Conservation (phyloP, 2,113 vertebrate genomes). For the Sceloporus undulatus region DNA sequence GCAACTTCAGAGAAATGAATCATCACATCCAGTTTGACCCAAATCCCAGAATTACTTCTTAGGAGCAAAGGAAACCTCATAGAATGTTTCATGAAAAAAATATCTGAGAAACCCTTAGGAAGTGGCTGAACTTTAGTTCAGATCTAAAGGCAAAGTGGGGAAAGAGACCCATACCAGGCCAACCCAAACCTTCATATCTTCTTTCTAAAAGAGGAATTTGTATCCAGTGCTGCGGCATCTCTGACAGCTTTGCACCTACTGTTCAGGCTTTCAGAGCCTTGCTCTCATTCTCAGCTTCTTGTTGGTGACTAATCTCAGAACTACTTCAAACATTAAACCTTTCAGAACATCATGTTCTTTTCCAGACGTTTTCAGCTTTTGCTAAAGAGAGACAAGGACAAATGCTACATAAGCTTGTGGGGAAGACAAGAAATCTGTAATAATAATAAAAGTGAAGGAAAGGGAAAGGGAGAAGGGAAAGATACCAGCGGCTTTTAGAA, state of each 20-base stretch:
- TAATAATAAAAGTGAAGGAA: not conserved
- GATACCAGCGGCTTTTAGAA: not conserved
- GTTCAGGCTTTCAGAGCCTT: slow-evolving; percentile 16
- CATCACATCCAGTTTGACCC: not conserved
- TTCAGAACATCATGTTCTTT: slow-evolving; percentile 6
- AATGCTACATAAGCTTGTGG: not conserved
- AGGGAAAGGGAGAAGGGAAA: too few species aligned
- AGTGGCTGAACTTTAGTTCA: not conserved
- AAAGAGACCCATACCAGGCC: not conserved
- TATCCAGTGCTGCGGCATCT: not conserved
- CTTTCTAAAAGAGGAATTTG: slow-evolving; percentile 18
- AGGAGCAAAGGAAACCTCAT: not conserved
- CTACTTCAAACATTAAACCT: slow-evolving; percentile 15
- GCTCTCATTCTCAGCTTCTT: not conserved
- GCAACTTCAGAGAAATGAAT: not conserved
- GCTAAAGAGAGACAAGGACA: not conserved
- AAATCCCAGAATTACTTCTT: not conserved
- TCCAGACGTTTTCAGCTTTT: slow-evolving; percentile 7
- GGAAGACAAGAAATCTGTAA: not conserved
- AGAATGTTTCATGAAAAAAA: not conserved
- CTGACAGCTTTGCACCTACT: not conserved
- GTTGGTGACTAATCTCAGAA: slow-evolving; percentile 10
- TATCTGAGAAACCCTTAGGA: not conserved
- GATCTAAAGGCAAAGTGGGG: not conserved
- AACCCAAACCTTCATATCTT: not conserved